A percentile compares a stretch with the other conserved stretches of the same genome.
phyloP scores from a whole-genome alignment of 2,797 vertebrate species.

The Schizopygopsis malacanthus region DNA sequence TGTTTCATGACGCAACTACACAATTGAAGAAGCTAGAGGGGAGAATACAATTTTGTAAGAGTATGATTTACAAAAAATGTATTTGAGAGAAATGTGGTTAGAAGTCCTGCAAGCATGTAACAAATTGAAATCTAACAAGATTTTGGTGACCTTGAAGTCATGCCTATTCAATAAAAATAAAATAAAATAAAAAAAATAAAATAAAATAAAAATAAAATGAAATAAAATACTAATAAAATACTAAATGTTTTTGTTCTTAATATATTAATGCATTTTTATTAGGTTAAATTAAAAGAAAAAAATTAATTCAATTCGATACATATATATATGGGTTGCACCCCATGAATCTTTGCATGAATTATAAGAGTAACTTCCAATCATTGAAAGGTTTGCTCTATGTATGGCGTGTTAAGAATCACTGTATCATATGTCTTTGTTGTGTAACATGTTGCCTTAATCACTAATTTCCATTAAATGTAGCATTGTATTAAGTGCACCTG shows the following conservation, averaged over 20 bases:
- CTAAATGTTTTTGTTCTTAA: neutral
- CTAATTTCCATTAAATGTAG: too few species aligned
- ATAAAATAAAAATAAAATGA: too few species aligned
- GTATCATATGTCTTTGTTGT: neutral
- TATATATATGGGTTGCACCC: neutral
- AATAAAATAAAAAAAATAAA: too few species aligned
- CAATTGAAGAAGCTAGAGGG: neutral
- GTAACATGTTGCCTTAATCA: neutral
- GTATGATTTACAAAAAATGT: neutral
- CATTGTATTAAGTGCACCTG: too few species aligned
- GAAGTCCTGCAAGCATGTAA: neutral
- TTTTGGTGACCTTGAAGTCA: neutral
- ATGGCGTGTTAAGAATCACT: neutral
- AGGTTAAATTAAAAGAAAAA: too few species aligned
- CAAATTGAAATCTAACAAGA: neutral
- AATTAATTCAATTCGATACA: too few species aligned
- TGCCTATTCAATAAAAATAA: too few species aligned
- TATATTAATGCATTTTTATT: too few species aligned
- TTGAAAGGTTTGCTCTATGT: too few species aligned
- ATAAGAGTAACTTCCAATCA: neutral
- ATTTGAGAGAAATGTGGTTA: neutral
- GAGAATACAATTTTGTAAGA: neutral
- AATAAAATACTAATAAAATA: too few species aligned
- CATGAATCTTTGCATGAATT: neutral
- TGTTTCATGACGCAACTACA: neutral